Evolutionary conservation across 2,797 vertebrate genomes (phyloP), one percentile per base, ranked within the genome.

Genomic region (Knipowitschia caucasica): DNA sequence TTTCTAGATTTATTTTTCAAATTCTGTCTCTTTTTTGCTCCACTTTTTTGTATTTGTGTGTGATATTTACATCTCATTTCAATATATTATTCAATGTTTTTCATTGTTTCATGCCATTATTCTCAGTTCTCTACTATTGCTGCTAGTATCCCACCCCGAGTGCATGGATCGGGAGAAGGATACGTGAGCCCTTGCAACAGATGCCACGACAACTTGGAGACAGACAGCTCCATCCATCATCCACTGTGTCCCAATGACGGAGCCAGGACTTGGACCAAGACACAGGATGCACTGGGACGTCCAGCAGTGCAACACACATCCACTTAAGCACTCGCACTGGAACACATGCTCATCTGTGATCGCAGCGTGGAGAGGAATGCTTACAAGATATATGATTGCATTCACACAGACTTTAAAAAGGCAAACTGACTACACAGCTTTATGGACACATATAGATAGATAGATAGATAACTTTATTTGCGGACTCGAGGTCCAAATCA

Each of bases 141-240:
- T 56, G 26, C 14, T 33, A 49, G 53, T 64, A 62, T 63, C 47
- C 51, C 50, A 64, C 69, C 36, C 17, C 43, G 66, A 68, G 78
- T 53, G 73, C 55, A 64, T 7, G 56, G 4, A 52, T 64, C 39
- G 18, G 10, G 61, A 71, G 75, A 67, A 59, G 53, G 40, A 69
- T 58, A 44, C 56, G 74, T 60, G 80, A 74, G 66, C 62, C 34
- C 52, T 40, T 36, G 81, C 83, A 81, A 87, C 75, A 88, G 86
- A 87, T 84, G 83, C 78, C 69, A 65, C 71, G 71, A 81, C 70
- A 86, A 79, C 83, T 78, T 84, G 78, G 75, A 63, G 56, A 55
- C 46, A 73, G 83, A 86, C 83, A 74, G 80, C 69, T 77, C 73
- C 84, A 85, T 86, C 82, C 80, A 84, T 89, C 84, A 87, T 74